phyloP scores from a whole-genome alignment of 2,888 invertebrate species.

The Eretmocerus hayati region DNA sequence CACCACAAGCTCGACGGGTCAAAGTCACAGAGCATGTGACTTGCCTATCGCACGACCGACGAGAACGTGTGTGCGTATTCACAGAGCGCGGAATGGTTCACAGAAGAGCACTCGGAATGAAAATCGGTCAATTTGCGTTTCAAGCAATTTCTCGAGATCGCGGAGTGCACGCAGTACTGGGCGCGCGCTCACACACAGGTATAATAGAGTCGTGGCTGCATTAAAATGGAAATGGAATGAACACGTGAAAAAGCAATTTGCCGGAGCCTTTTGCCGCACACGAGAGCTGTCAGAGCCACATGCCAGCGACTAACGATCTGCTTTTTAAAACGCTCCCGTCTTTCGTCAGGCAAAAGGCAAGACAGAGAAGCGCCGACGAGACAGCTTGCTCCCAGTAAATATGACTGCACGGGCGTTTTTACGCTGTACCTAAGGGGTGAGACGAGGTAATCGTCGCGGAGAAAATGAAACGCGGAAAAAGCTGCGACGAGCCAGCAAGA shows the following conservation, averaged over 20 bases:
- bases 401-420: too few relatives aligned
- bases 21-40: too few relatives aligned
- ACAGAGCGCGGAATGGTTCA: too few relatives aligned
- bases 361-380: not conserved
- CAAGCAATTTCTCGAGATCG: conserved; percentile 15
- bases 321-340: conserved; percentile 18
- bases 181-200: not conserved
- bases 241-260: conserved; percentile 21
- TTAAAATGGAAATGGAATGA: conserved; percentile 22
- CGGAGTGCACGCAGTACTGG: not conserved
- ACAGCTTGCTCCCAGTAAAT: too few relatives aligned
- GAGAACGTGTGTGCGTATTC: too few relatives aligned
- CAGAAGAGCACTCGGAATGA: too few relatives aligned
- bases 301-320: conserved; percentile 20
- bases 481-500: too few relatives aligned
- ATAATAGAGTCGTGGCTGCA: not conserved
- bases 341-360: conserved; percentile 5
- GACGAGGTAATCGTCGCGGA: too few relatives aligned
- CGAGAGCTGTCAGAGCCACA: conserved; percentile 19
- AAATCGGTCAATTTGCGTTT: conserved; percentile 17
- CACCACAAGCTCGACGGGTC: too few relatives aligned
- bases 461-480: too few relatives aligned
- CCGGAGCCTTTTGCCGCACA: not conserved
- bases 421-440: too few relatives aligned
- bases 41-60: too few relatives aligned